phyloP scores from a whole-genome alignment of 2,113 vertebrate genomes.

The Butastur rufipennis region DNA sequence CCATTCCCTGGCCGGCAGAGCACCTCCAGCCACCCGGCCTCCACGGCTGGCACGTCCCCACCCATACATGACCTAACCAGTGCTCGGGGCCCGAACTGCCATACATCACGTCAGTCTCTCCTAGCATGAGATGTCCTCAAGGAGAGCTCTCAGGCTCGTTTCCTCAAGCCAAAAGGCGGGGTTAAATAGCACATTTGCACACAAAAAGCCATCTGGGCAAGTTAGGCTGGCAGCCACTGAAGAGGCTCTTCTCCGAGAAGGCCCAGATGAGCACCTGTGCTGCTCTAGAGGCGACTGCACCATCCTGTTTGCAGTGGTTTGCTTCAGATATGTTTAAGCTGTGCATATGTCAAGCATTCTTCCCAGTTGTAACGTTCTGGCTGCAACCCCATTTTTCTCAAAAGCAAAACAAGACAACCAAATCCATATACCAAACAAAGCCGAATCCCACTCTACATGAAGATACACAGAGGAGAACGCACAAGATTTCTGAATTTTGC shows the following conservation, averaged over 20 bases:
- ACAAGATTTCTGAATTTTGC: background rate
- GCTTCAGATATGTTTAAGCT: background rate
- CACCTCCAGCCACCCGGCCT: background rate
- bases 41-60: rapidly evolving
- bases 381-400: background rate
- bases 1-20: background rate
- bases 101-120: background rate
- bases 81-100: background rate
- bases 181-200: background rate
- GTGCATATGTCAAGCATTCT: background rate
- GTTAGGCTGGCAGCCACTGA: background rate
- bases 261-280: background rate
- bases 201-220: background rate
- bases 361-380: background rate
- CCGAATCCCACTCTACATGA: background rate
- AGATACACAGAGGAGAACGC: background rate
- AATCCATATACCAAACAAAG: background rate
- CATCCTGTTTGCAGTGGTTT: background rate
- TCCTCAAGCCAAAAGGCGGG: background rate
- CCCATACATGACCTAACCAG: background rate
- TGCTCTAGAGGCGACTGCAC: background rate
- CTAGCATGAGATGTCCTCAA: background rate
- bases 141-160: background rate
- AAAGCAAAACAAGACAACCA: background rate
- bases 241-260: background rate